Evolutionary conservation across 2,888 invertebrate genomes (phyloP).

Genomic region (Trilocha varians): DNA sequence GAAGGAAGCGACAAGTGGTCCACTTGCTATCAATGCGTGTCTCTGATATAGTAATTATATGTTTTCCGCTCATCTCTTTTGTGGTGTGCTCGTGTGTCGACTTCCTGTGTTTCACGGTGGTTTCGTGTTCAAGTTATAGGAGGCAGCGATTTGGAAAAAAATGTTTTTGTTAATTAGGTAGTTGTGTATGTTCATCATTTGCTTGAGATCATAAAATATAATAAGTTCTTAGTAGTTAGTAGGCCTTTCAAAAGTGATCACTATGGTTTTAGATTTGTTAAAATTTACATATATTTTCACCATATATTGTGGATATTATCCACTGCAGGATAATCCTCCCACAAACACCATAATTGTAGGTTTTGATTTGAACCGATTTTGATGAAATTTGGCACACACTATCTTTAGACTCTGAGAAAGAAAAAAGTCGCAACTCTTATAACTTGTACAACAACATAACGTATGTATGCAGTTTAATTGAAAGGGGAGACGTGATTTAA

Average conservation of each 20-base stretch:
- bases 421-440: slow-evolving; percentile 14
- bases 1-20: slow-evolving; percentile 53
- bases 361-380: too few relatives aligned
- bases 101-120: slow-evolving; percentile 52
- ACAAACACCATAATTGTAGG: too few relatives aligned
- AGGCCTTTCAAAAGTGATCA: too few relatives aligned
- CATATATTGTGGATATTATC: too few relatives aligned
- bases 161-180: not conserved
- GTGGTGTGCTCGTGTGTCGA: slow-evolving; percentile 42
- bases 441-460: slow-evolving; percentile 17
- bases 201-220: too few relatives aligned
- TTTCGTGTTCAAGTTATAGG: slow-evolving; percentile 23
- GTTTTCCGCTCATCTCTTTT: slow-evolving; percentile 59
- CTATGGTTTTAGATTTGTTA: too few relatives aligned
- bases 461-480: slow-evolving; percentile 47
- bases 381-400: too few relatives aligned
- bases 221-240: too few relatives aligned
- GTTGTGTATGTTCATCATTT: too few relatives aligned
- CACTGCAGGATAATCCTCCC: too few relatives aligned
- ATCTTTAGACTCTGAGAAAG: too few relatives aligned
- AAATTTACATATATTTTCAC: too few relatives aligned
- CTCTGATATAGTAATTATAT: slow-evolving; percentile 61
- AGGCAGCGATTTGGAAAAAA: not conserved
- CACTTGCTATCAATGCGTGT: slow-evolving; percentile 31
- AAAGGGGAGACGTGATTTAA: slow-evolving; percentile 50